Evolutionary conservation across 2,113 vertebrate genomes (phyloP), one percentile per base, ranked within the genome.

Genomic region (Corapipo altera): DNA sequence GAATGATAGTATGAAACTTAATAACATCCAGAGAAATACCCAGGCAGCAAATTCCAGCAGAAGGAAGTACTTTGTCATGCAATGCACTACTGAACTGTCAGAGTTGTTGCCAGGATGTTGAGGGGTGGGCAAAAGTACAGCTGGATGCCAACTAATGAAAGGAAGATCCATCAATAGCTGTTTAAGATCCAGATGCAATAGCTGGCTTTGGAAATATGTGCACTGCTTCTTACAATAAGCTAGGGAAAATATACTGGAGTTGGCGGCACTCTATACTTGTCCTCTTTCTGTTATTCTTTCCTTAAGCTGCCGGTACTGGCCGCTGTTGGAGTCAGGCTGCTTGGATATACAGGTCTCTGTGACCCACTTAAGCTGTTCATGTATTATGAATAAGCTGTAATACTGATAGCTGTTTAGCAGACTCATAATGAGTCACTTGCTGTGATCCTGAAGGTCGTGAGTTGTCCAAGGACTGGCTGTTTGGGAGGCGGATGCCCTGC

Each of bases 361-460:
- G 80, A 95, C 84, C 82, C 88, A 85, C 65, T 81, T 91, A 85
- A 89, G 80, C 66, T 72, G 30, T n/a, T 82, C 61, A 78, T 91
- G 76, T 94, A 91, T 95, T 96, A 93, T 95, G 74, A 89, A 93
- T 95, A 87, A 95, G 93, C 89, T 95, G 79, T 95, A 78, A 95
- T 89, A 57, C 93, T 81, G 89, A 93, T 89, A 81, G 79, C 76
- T 93, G 65, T 89, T 96, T 84, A 96, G 86, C 84, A 91, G 76
- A 19, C 70, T 92, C 39, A 17, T 87, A 5, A 84, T 74, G 91
- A 95, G 72, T 64, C 15, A 2, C 52, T 89, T 76, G 73, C 86
- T 67, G 85, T 77, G 86, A 90, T 88, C 55, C 59, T 77, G 79
- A 93, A 96, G 95, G 91, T 95, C 69, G 28, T 0, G 1, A 93